Evolutionary conservation across 2,797 vertebrate species (phyloP).

Genomic region (Helicolenus hilgendorfi): DNA sequence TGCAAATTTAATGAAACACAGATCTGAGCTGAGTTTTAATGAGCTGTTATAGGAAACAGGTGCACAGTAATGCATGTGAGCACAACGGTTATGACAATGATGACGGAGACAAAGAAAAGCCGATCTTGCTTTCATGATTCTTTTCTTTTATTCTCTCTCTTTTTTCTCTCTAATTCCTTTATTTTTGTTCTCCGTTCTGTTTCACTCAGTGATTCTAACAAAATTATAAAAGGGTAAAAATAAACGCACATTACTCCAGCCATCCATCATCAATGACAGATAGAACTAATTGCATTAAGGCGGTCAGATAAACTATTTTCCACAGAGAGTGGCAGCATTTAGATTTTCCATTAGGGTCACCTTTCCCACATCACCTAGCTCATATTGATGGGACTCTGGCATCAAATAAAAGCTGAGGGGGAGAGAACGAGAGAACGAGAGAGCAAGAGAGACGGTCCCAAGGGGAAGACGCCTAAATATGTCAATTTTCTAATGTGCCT

Average conservation of each 20-base stretch:
- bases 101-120: background rate
- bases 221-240: conserved; percentile 21
- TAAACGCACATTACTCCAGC: conserved; percentile 13
- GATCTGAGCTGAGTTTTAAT: background rate
- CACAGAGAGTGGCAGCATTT: conserved; percentile 34
- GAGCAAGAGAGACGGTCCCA: background rate
- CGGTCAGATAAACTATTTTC: conserved; percentile 20
- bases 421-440: background rate
- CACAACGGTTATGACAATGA: background rate
- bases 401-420: conserved; percentile 36
- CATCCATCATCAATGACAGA: conserved; percentile 60
- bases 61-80: background rate
- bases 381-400: conserved; percentile 34
- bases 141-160: background rate
- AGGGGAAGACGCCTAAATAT: background rate
- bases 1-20: conserved; percentile 3
- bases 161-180: background rate
- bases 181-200: background rate
- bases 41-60: background rate
- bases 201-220: background rate
- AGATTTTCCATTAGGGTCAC: conserved; percentile 71
- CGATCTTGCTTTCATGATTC: background rate
- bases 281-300: conserved; percentile 47
- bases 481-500: conserved; percentile 13
- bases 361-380: conserved; percentile 35